Evolutionary conservation across 2,113 vertebrate genomes (phyloP).

Genomic region (Galbula dea): DNA sequence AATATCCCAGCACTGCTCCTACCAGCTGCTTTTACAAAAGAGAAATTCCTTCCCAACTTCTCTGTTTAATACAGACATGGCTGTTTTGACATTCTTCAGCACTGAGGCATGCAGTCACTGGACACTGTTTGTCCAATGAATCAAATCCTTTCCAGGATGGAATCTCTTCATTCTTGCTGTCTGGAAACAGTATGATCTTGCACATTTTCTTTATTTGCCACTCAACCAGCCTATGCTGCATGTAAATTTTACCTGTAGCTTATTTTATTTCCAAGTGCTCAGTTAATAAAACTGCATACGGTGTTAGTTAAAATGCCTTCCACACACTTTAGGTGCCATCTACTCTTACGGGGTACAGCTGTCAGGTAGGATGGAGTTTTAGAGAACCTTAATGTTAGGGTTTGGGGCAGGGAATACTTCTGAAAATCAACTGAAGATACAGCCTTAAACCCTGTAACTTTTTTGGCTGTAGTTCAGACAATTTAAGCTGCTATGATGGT

Average conservation of each 20-base stretch:
- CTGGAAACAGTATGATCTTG: neutral
- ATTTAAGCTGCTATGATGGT: fast-evolving
- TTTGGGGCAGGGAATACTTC: neutral
- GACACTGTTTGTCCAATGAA: neutral
- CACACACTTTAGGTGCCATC: neutral
- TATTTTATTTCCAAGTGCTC: neutral
- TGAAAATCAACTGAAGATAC: neutral
- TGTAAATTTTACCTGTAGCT: neutral
- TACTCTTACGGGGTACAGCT: neutral
- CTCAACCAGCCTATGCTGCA: neutral
- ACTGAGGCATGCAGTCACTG: neutral
- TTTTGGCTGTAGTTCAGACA: neutral
- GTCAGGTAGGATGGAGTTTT: neutral
- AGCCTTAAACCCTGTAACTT: neutral
- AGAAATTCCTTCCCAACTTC: neutral
- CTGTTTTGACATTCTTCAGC: neutral
- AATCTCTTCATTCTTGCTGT: neutral
- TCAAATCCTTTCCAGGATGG: neutral
- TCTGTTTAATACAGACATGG: neutral
- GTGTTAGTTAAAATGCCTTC: neutral
- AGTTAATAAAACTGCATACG: neutral
- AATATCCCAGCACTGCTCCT: neutral
- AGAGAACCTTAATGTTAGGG: neutral
- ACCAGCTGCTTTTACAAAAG: neutral
- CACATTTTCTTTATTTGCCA: neutral